A percentile compares a stretch with the other conserved stretches of the same genome.
These are phyloP conservation scores for Oasisia sp. DNA, from an alignment of 2,888 invertebrate genomes.

Conservation along the genomic window DNA sequence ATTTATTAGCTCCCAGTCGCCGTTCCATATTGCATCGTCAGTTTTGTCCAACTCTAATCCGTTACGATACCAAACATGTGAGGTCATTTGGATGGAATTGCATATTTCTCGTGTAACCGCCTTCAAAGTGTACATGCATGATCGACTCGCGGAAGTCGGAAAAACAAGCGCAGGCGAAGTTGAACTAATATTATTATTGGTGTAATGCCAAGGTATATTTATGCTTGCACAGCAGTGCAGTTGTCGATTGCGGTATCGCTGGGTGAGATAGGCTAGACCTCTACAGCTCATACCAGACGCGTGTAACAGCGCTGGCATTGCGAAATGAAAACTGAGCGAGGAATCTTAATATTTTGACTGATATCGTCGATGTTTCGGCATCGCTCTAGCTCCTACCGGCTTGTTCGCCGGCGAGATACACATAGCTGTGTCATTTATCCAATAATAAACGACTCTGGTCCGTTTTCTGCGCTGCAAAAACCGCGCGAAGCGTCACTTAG, in stretches of 20 bases:
- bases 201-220: not conserved
- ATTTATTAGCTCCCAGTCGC: not conserved
- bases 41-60: not conserved
- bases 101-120: not conserved
- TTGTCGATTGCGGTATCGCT: not conserved
- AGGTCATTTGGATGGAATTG: not conserved
- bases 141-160: not conserved
- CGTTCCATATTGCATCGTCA: not conserved
- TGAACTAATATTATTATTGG: not conserved
- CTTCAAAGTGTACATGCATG: not conserved
- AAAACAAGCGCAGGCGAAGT: not conserved
- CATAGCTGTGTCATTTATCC: conserved; percentile 3
- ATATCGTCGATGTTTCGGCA: not conserved
- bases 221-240: not conserved
- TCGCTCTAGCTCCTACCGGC: not conserved
- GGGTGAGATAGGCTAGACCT: not conserved
- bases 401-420: not conserved
- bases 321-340: not conserved
- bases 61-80: not conserved
- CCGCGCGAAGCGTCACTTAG: not conserved
- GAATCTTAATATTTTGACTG: not conserved
- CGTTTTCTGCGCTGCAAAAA: not conserved
- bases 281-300: not conserved
- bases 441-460: not conserved
- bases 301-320: not conserved